Percentiles rank a stretch among this genome's conserved stretches.
Conservation (phyloP, 2,113 vertebrate species). For the Reinhardtius hippoglossoides region DNA sequence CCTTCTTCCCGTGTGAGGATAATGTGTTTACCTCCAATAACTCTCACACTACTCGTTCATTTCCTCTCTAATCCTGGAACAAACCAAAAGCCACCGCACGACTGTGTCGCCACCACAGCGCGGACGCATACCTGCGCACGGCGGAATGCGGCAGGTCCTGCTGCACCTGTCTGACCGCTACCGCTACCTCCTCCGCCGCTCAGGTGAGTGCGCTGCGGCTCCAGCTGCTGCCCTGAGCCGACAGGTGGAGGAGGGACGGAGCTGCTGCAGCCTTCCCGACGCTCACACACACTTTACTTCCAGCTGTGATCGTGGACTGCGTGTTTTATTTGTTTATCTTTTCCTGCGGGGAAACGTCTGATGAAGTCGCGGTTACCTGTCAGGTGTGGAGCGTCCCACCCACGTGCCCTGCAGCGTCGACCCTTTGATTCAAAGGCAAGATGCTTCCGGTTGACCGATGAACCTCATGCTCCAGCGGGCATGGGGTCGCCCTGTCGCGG, state of each 20-base stretch:
- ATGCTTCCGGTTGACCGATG: neutral
- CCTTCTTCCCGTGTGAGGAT: neutral
- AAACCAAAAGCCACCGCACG: neutral
- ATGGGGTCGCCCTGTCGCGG: neutral
- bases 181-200: neutral
- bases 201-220: too few species aligned
- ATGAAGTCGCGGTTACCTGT: neutral
- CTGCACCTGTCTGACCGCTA: slow-evolving; percentile 59
- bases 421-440: slow-evolving; percentile 3
- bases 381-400: too few species aligned
- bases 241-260: neutral
- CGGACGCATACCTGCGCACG: neutral
- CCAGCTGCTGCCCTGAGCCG: neutral
- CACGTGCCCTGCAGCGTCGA: neutral
- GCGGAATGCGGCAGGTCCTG: slow-evolving; percentile 62
- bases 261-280: neutral
- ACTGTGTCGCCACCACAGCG: neutral
- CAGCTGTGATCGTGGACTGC: neutral
- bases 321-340: neutral
- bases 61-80: neutral
- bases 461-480: neutral
- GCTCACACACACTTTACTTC: neutral
- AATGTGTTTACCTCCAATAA: neutral
- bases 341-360: too few species aligned
- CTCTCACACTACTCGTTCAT: neutral